phyloP scores from a whole-genome alignment of 2,113 vertebrate genomes.

The Hypomesus transpacificus region DNA sequence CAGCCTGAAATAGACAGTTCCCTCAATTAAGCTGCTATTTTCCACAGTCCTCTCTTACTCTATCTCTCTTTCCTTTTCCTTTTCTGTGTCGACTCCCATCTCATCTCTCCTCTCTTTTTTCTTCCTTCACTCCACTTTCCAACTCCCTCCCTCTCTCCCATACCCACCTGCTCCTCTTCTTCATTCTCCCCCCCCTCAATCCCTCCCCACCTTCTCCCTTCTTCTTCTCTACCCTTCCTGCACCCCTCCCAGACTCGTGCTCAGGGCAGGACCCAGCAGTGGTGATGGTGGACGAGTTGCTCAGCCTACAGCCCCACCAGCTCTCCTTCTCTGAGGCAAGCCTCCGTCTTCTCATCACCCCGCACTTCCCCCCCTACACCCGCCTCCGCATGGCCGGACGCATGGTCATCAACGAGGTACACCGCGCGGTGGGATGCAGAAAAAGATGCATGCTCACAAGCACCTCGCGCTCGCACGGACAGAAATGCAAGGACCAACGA shows the following conservation, averaged over 20 bases:
- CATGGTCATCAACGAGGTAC: slow-evolving; percentile 18
- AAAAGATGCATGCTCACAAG: too few species aligned
- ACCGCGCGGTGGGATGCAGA: neutral
- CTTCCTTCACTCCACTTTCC: slow-evolving; percentile 3
- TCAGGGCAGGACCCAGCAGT: slow-evolving; percentile 62
- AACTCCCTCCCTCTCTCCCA: neutral
- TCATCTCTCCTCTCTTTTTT: slow-evolving; percentile 7
- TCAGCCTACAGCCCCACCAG: slow-evolving; percentile 65
- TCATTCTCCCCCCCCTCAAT: neutral
- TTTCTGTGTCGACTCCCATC: neutral
- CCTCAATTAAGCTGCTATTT: slow-evolving; percentile 2
- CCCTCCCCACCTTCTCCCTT: neutral
- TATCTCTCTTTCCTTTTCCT: slow-evolving; percentile 11
- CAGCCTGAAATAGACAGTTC: slow-evolving; percentile 38
- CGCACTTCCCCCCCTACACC: slow-evolving; percentile 60
- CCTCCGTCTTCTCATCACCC: slow-evolving; percentile 68
- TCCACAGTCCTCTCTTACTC: neutral
- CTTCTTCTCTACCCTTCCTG: neutral
- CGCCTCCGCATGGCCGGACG: slow-evolving; percentile 37
- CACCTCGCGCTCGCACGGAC: too few species aligned
- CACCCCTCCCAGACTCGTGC: slow-evolving; percentile 49
- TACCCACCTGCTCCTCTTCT: slow-evolving; percentile 6
- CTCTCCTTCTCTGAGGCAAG: slow-evolving; percentile 78
- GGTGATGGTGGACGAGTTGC: slow-evolving; percentile 73
- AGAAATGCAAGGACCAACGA: too few species aligned